A percentile compares a stretch with the other conserved stretches of the same genome.
phyloP scores from a whole-genome alignment of 2,888 invertebrate species.

The Drosophila paramelanica region DNA sequence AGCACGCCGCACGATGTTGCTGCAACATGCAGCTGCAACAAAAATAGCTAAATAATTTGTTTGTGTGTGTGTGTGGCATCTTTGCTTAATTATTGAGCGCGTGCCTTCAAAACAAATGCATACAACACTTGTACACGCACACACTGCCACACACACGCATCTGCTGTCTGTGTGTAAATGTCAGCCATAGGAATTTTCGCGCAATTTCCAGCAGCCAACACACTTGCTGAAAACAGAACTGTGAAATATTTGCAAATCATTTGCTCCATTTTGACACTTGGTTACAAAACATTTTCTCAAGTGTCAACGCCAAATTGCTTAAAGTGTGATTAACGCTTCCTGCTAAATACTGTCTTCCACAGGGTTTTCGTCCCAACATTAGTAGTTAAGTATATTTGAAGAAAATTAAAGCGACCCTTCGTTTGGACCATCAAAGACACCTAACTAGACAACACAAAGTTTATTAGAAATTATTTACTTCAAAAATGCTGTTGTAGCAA shows the following conservation, averaged over 20 bases:
- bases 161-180: constrained; percentile 29
- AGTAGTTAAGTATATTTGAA: neutral
- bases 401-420: too few species aligned
- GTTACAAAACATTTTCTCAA: constrained; percentile 24
- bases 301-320: constrained; percentile 19
- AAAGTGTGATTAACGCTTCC: constrained; percentile 18
- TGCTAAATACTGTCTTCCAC: neutral
- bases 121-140: constrained; percentile 17
- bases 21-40: constrained; percentile 36
- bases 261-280: constrained; percentile 41
- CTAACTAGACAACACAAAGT: too few species aligned
- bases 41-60: constrained; percentile 31
- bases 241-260: constrained; percentile 66
- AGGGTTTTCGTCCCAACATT: neutral
- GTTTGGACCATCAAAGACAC: too few species aligned
- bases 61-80: constrained; percentile 31
- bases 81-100: constrained; percentile 69
- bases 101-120: constrained; percentile 43
- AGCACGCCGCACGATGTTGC: constrained; percentile 48
- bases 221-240: constrained; percentile 41
- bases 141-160: neutral
- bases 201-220: constrained; percentile 40
- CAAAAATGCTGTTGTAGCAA: too few species aligned
- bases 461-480: too few species aligned
- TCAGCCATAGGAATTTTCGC: constrained; percentile 32